phyloP scores from a whole-genome alignment of 2,797 vertebrate genomes.

The Lagorchestes hirsutus region DNA sequence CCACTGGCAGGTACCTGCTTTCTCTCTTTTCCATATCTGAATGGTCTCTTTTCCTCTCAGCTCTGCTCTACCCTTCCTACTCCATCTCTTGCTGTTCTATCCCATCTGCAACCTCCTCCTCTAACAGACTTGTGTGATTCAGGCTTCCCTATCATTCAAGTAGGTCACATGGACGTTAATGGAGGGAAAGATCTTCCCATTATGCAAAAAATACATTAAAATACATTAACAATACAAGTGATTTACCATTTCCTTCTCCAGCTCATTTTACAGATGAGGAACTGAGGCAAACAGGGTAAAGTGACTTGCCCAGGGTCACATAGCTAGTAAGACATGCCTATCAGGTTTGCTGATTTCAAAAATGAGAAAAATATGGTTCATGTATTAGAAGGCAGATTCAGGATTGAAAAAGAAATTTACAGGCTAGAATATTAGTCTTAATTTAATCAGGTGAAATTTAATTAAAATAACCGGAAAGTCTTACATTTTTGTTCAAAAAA shows the following conservation, averaged over 20 bases:
- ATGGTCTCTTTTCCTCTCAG: too few relatives aligned
- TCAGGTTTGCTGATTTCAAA: background rate
- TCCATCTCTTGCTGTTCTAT: too few relatives aligned
- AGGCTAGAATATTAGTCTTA: background rate
- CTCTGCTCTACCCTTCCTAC: too few relatives aligned
- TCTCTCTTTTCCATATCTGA: too few relatives aligned
- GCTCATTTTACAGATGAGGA: background rate
- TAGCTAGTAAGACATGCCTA: background rate
- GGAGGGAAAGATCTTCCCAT: too few relatives aligned
- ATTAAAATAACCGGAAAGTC: background rate
- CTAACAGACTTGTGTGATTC: too few relatives aligned
- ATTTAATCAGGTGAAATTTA: background rate
- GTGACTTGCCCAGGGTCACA: background rate
- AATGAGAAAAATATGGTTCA: background rate
- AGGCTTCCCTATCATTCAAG: too few relatives aligned
- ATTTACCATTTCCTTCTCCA: background rate
- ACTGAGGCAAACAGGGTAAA: background rate
- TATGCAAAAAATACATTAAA: too few relatives aligned
- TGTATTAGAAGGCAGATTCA: background rate
- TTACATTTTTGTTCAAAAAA: background rate
- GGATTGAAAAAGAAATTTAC: background rate
- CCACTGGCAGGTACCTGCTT: too few relatives aligned
- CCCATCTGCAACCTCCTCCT: too few relatives aligned
- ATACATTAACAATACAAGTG: too few relatives aligned
- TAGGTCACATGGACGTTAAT: too few relatives aligned